Percentiles rank a stretch among this genome's conserved stretches.
Conservation (phyloP, 2,113 vertebrate species). For the Pelvicachromis taeniatus region DNA sequence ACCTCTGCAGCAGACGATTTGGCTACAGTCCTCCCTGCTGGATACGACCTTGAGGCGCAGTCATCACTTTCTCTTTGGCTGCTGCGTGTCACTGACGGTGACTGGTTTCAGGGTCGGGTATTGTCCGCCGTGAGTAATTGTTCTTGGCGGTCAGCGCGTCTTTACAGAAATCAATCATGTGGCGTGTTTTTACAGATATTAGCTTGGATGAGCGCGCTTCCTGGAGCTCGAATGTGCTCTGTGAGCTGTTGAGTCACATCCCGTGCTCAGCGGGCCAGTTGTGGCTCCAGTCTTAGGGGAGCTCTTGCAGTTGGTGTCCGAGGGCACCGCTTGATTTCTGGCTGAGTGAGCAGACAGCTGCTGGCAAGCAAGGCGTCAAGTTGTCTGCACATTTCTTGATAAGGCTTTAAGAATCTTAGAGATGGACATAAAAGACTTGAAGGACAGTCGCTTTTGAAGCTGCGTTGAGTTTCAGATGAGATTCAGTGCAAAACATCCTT, state of each 20-base stretch:
- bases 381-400: slow-evolving; percentile 54
- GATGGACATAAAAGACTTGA: background rate
- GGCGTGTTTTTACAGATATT: slow-evolving; percentile 29
- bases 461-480: background rate
- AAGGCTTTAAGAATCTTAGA: slow-evolving; percentile 15
- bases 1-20: slow-evolving; percentile 22
- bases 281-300: slow-evolving; percentile 54
- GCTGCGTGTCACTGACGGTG: slow-evolving; percentile 7
- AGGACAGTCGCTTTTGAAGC: background rate
- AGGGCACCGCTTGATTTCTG: slow-evolving; percentile 59
- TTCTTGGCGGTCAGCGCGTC: slow-evolving; percentile 16
- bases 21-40: slow-evolving; percentile 29
- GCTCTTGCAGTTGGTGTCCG: slow-evolving; percentile 64
- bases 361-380: slow-evolving; percentile 57
- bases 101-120: slow-evolving; percentile 32
- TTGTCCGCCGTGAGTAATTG: slow-evolving; percentile 38
- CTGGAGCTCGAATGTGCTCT: slow-evolving; percentile 30
- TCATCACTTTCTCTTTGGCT: slow-evolving; percentile 52
- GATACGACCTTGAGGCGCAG: slow-evolving; percentile 47
- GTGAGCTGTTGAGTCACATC: slow-evolving; percentile 54
- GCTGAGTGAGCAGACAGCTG: slow-evolving; percentile 66
- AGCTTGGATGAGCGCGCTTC: slow-evolving; percentile 42
- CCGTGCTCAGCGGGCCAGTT: slow-evolving; percentile 54
- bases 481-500: background rate
- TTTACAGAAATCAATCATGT: slow-evolving; percentile 28